Base-by-base conservation (phyloP, 2,888 invertebrate species). In the Oeneis ivallda region DNA sequence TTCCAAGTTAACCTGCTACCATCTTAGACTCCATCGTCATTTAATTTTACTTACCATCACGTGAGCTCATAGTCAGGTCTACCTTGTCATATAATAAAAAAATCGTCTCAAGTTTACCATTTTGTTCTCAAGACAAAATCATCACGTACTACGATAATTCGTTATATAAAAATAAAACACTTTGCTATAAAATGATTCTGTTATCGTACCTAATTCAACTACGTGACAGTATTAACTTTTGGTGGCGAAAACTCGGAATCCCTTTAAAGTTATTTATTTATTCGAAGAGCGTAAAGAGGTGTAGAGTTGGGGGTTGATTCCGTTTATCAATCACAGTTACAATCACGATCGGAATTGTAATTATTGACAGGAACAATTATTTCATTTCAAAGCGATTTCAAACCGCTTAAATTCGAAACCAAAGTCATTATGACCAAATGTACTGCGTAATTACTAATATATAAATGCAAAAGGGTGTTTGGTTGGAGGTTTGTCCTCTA, bases 201-300 rank as follows among this genome's bases (percentile, higher is more conserved):
- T 56, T 56, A 56, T 41, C 41, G 37, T 37, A 26, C 26, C 5
- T 26, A 10, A 53, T 53, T 53, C 11, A 6, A 13, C 19, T 56
- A 56, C 56, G 56, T 56, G 56, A 56, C 56, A 17, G 41, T 41
- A 56, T 41, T 56, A 56, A 56, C 56, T 56, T 56, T 56, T 19
- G 56, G 56, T 41, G n/a, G 7, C 41, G 39, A 41, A 56, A 56
- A 56, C 41, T 19, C 19, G 13, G 56, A 56, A 56, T 56, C 19
- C 39, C 39, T 19, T 41, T 19, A 11, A 19, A 56, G 56, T 41
- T 56, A 56, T 56, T 56, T 56, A 56, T 56, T 56, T 56, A 56
- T 56, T 56, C 56, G 56, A n/a, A 41, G 41, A 39, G 17, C 56
- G 41, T 56, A 41, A n/a, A 41, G 17, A 56, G 19, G 26, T 41